Percentiles rank a stretch among this genome's conserved stretches.
Evolutionary conservation across 2,797 vertebrate species (phyloP).

Genomic region (Propithecus deckenii): DNA sequence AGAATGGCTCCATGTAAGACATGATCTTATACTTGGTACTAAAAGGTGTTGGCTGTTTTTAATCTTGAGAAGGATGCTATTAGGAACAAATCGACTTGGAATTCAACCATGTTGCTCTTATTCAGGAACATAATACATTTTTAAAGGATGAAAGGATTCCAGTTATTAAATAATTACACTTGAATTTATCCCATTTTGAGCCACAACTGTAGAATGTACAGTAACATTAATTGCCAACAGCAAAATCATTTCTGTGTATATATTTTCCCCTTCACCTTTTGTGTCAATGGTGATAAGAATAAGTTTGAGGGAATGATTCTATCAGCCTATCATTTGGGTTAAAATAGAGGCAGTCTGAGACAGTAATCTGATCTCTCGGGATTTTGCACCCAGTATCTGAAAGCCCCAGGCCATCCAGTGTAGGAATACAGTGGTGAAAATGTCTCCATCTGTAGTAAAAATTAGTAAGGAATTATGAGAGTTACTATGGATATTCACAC

Average conservation of each 20-base stretch:
- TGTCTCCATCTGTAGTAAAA: neutral
- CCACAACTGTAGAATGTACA: neutral
- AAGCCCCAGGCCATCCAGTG: neutral
- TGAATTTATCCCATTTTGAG: neutral
- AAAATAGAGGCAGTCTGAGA: neutral
- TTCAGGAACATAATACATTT: neutral
- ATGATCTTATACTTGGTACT: neutral
- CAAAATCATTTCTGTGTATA: neutral
- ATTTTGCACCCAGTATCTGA: neutral
- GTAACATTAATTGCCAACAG: neutral
- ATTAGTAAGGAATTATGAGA: neutral
- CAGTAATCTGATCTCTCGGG: neutral
- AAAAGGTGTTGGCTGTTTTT: neutral
- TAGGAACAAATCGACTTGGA: neutral
- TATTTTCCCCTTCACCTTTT: neutral
- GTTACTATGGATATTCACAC: conserved; percentile 9
- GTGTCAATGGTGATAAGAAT: neutral
- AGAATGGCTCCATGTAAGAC: neutral
- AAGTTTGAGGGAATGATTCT: neutral
- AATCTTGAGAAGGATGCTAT: neutral
- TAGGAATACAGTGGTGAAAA: neutral
- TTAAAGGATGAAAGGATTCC: neutral
- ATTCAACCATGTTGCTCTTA: conserved; percentile 1
- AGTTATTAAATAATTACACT: conserved; percentile 8
- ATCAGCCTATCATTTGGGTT: neutral